These are phyloP conservation scores for Emydoidea blandingii DNA, from an alignment of 2,797 vertebrate genomes.

Conservation along the genomic window DNA sequence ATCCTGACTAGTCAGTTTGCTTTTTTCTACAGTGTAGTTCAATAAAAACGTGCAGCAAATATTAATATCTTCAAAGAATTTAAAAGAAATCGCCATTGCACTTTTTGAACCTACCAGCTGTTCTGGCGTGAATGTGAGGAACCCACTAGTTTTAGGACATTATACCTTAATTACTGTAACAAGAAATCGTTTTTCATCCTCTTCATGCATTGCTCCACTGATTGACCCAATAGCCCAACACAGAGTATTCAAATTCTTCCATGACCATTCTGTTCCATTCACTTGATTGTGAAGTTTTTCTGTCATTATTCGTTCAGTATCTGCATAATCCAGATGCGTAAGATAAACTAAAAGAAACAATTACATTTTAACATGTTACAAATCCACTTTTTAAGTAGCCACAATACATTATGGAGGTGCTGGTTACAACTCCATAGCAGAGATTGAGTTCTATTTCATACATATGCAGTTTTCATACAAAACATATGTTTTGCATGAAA, in stretches of 20 bases:
- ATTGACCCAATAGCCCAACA: slow-evolving; percentile 99
- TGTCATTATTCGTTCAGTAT: slow-evolving; percentile 98
- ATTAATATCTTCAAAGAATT: not conserved
- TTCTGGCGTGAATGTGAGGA: not conserved
- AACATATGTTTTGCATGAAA: not conserved
- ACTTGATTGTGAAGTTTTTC: slow-evolving; percentile 99
- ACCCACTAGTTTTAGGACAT: not conserved
- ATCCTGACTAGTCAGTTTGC: no score
- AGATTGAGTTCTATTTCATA: not conserved
- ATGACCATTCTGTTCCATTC: slow-evolving; percentile 97
- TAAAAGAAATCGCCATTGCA: no score
- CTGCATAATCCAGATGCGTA: slow-evolving; percentile 97
- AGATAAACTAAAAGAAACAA: slow-evolving; percentile 89
- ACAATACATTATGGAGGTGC: not conserved
- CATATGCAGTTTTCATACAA: no score
- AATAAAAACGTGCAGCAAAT: not conserved
- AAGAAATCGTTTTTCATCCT: slow-evolving; percentile 98
- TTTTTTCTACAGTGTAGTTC: not conserved
- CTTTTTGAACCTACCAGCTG: not conserved
- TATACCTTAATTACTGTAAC: slow-evolving; percentile 98
- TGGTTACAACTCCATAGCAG: not conserved
- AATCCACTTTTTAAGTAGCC: not conserved
- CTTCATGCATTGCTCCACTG: slow-evolving; percentile 98
- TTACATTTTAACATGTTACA: not conserved
- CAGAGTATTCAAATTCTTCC: slow-evolving; percentile 98